A percentile compares a stretch with the other conserved stretches of the same genome.
These are phyloP conservation scores for Hyles lineata DNA, from an alignment of 2,888 invertebrate genomes.

Conservation along the genomic window DNA sequence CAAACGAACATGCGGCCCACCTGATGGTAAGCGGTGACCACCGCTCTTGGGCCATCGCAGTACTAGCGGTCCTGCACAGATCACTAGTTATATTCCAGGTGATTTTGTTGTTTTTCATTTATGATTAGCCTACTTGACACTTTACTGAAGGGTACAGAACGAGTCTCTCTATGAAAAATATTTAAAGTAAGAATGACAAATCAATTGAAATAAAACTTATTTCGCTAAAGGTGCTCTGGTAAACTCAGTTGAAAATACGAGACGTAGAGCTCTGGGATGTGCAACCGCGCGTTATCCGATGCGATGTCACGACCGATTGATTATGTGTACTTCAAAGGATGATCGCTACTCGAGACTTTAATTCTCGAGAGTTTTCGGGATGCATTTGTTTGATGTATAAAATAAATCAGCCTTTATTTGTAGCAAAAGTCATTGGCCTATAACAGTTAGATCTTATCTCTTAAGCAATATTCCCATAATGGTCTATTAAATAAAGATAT, in stretches of 20 bases:
- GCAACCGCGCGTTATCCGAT: constrained; percentile 14
- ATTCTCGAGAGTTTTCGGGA: background rate
- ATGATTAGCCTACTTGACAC: too few species aligned
- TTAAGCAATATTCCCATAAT: too few species aligned
- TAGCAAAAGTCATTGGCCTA: too few species aligned
- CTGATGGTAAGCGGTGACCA: too few species aligned
- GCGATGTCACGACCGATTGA: constrained; percentile 30
- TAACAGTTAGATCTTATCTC: too few species aligned
- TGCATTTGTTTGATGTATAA: background rate
- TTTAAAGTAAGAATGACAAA: background rate
- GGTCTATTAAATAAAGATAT: too few species aligned
- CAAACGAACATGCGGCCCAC: too few species aligned
- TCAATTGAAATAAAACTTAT: background rate
- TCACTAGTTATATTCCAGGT: too few species aligned
- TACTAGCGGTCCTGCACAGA: too few species aligned
- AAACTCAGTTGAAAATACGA: background rate
- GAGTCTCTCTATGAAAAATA: background rate
- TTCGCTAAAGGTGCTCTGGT: background rate
- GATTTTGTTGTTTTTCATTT: too few species aligned
- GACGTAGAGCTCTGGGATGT: constrained; percentile 3
- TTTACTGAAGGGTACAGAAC: background rate
- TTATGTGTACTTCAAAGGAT: constrained; percentile 22
- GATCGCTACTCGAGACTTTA: background rate
- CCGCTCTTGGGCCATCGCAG: too few species aligned
- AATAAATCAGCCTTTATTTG: too few species aligned